Conservation (phyloP, 2,797 vertebrate genomes). For the Aphelocoma californica region DNA sequence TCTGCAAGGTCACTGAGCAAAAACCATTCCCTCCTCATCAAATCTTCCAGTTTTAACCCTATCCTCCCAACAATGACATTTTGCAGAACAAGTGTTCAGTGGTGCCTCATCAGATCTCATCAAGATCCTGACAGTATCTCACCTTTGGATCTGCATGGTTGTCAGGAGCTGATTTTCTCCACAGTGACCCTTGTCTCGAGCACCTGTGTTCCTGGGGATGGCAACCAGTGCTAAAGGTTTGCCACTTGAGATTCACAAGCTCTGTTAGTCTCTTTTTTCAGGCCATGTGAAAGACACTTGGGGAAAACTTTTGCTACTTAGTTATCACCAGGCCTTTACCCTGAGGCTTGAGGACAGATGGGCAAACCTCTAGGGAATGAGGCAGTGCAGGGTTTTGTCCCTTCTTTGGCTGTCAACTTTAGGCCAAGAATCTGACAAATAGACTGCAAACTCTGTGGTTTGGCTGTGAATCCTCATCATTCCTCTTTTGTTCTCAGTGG, state of each 20-base stretch:
- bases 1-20: neutral
- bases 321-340: neutral
- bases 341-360: neutral
- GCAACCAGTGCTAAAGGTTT: neutral
- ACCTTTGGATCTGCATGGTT: neutral
- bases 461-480: neutral
- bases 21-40: neutral
- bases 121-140: neutral
- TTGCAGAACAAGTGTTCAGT: neutral
- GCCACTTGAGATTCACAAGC: neutral
- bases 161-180: neutral
- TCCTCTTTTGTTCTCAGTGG: constrained; percentile 24
- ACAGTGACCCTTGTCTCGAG: neutral
- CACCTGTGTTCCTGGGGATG: neutral
- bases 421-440: neutral
- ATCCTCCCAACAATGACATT: neutral
- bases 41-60: neutral
- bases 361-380: neutral
- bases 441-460: constrained; percentile 14
- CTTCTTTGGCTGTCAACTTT: neutral
- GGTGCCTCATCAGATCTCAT: neutral
- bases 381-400: neutral
- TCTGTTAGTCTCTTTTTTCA: neutral
- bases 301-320: neutral
- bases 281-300: neutral